phyloP scores from a whole-genome alignment of 1,140 invertebrate species.

The Lethrus apterus region DNA sequence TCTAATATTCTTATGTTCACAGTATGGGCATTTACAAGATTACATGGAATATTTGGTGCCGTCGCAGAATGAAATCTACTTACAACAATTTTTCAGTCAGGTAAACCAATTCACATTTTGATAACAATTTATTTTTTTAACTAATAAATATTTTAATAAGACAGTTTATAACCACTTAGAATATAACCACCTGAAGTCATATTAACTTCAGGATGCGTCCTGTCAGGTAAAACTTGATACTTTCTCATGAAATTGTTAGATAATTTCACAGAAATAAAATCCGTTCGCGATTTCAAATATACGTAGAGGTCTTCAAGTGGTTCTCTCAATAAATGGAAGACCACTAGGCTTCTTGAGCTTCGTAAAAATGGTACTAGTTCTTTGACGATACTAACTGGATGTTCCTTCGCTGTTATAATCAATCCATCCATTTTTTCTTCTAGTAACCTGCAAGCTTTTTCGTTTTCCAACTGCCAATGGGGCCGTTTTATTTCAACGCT shows the following conservation, averaged over 20 bases:
- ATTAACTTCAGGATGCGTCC: slow-evolving; percentile 76
- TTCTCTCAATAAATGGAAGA: slow-evolving; percentile 73
- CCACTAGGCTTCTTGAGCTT: slow-evolving; percentile 72
- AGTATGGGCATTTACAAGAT: slow-evolving; percentile 73
- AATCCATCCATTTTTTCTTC: slow-evolving; percentile 65
- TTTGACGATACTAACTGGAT: slow-evolving; percentile 71
- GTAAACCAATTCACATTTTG: slow-evolving; percentile 29
- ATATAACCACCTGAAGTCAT: slow-evolving; percentile 71
- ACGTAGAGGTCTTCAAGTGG: slow-evolving; percentile 74
- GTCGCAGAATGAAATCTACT: slow-evolving; percentile 53
- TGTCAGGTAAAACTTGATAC: slow-evolving; percentile 80
- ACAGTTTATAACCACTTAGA: slow-evolving; percentile 57
- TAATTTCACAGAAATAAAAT: slow-evolving; percentile 67
- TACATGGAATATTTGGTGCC: slow-evolving; percentile 72
- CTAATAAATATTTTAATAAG: slow-evolving; percentile 20
- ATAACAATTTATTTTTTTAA: not conserved
- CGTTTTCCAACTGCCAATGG: slow-evolving; percentile 59
- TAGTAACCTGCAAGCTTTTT: slow-evolving; percentile 50
- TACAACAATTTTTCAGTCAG: slow-evolving; percentile 68
- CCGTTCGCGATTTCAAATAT: slow-evolving; percentile 58
- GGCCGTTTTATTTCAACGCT: slow-evolving; percentile 42
- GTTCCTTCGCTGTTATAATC: slow-evolving; percentile 73
- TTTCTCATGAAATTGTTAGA: slow-evolving; percentile 80
- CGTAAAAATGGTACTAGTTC: slow-evolving; percentile 68
- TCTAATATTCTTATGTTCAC: slow-evolving; percentile 79